Percentiles rank a stretch among this genome's conserved stretches.
Conservation (phyloP, 35 echinoderm and acorn worm genomes). For the Heliocidaris erythrogramma region DNA sequence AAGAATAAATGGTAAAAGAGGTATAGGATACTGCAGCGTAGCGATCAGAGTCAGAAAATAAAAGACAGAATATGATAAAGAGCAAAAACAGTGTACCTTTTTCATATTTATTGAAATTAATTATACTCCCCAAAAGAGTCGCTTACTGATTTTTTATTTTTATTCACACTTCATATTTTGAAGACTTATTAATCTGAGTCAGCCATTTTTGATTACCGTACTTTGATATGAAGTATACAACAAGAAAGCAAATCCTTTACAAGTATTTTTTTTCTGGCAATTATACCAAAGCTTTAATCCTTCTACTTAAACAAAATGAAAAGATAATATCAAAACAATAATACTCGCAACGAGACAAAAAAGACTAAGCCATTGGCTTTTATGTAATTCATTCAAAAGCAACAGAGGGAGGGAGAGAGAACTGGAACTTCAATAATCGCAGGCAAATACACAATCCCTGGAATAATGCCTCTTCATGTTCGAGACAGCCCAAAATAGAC, state of each 20-base stretch:
- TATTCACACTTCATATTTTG: background rate
- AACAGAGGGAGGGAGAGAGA: background rate
- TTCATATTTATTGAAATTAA: too few relatives aligned
- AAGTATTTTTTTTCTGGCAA: background rate
- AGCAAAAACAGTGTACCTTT: too few relatives aligned
- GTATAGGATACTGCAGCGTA: too few relatives aligned
- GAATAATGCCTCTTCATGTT: background rate
- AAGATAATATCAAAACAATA: background rate
- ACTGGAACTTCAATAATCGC: background rate
- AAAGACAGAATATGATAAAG: too few relatives aligned
- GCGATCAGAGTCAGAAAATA: too few relatives aligned
- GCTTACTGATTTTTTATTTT: background rate
- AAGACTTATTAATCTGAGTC: background rate
- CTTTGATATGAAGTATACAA: background rate
- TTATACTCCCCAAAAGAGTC: too few relatives aligned
- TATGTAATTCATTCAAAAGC: too few relatives aligned
- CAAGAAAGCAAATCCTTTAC: background rate
- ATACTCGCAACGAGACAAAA: background rate
- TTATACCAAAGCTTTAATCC: background rate
- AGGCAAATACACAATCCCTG: background rate
- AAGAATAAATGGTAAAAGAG: too few relatives aligned
- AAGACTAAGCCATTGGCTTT: background rate
- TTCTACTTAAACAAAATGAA: background rate
- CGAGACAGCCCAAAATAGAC: slow-evolving; percentile 24
- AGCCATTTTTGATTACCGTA: background rate